phyloP scores from a whole-genome alignment of 2,797 vertebrate species.

The Lacerta bilineata region DNA sequence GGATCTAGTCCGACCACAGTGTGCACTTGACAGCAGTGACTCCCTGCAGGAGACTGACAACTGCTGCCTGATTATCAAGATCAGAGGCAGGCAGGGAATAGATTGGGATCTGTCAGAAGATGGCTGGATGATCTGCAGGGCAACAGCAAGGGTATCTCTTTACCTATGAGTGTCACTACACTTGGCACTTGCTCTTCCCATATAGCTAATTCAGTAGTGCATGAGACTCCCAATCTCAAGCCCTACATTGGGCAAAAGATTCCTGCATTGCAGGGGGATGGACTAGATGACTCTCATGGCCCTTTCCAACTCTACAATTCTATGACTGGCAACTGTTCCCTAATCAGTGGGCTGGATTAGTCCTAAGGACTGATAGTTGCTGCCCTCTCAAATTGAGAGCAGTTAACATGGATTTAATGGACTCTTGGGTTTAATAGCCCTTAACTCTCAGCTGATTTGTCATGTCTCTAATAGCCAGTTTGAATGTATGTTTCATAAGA shows the following conservation, averaged over 20 bases:
- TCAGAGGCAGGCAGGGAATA: too few species aligned
- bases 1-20: neutral
- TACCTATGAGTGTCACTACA: neutral
- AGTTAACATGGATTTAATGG: constrained; percentile 38
- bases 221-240: too few species aligned
- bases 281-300: too few species aligned
- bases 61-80: neutral
- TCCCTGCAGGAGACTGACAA: neutral
- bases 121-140: neutral
- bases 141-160: neutral
- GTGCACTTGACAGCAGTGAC: neutral
- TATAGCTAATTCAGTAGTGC: too few species aligned
- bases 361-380: neutral
- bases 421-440: too few species aligned
- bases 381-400: neutral
- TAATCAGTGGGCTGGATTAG: neutral
- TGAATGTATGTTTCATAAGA: constrained; percentile 22
- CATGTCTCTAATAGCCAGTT: rapidly evolving
- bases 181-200: neutral
- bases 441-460: constrained; percentile 5
- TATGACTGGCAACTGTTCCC: too few species aligned
- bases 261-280: too few species aligned
- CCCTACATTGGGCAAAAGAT: too few species aligned
- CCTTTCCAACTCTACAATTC: too few species aligned
- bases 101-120: neutral